Conservation (phyloP, 2,888 invertebrate genomes). For the Noctuana brunneofusca region DNA sequence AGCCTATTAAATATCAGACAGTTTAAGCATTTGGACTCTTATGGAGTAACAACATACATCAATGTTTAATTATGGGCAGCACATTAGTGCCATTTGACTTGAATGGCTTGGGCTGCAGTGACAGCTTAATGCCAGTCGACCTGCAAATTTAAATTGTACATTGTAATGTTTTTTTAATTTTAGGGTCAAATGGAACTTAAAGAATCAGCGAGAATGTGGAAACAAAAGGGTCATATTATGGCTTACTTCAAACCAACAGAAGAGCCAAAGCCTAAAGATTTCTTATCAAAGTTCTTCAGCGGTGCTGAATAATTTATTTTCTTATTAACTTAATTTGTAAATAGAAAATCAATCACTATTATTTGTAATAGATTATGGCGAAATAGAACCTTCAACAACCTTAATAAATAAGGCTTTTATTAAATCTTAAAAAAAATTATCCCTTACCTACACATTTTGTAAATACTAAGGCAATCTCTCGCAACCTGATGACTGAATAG, state of each 20-base stretch:
- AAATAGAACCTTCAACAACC: slow-evolving; percentile 20
- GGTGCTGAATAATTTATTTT: slow-evolving; percentile 80
- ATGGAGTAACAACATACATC: no score
- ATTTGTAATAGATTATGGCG: slow-evolving; percentile 14
- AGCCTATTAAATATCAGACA: no score
- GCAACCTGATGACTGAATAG: no score
- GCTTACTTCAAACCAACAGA: slow-evolving; percentile 91
- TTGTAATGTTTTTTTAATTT: no score
- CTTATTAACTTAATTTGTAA: slow-evolving; percentile 23
- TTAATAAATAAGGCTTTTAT: background rate
- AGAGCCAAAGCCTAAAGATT: slow-evolving; percentile 93
- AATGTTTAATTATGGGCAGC: no score
- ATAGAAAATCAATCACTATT: slow-evolving; percentile 25
- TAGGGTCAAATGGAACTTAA: slow-evolving; percentile 98
- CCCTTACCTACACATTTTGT: no score
- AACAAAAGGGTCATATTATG: slow-evolving; percentile 95
- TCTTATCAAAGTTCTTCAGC: slow-evolving; percentile 93
- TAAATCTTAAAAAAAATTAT: background rate
- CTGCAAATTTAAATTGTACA: no score
- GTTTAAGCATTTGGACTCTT: no score
- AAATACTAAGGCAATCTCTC: no score
- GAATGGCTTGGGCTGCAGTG: no score
- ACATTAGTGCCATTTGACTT: no score
- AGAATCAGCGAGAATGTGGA: slow-evolving; percentile 93
- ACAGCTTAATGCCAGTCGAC: no score